Conservation (phyloP, 1,140 invertebrate genomes). For the Drosophila subpulchrella region DNA sequence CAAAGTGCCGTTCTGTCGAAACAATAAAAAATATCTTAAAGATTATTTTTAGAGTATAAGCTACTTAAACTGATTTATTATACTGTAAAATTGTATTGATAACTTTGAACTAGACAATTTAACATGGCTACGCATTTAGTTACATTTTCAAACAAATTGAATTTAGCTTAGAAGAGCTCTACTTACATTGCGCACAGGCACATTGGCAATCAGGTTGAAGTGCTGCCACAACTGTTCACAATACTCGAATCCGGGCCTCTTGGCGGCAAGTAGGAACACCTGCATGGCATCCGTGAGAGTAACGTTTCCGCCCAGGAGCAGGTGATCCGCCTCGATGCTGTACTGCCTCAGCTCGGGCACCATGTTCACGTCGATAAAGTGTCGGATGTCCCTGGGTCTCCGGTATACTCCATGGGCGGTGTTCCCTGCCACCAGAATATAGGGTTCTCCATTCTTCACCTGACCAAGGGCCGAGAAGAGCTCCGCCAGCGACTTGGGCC, state of each 20-base stretch:
- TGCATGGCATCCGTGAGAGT: conserved; percentile 88
- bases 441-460: conserved; percentile 81
- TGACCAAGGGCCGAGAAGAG: conserved; percentile 87
- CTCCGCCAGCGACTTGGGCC: conserved; percentile 85
- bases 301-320: conserved; percentile 88
- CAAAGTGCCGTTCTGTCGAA: conserved; percentile 87
- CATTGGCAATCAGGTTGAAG: conserved; percentile 89
- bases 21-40: too few species aligned
- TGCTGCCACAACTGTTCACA: conserved; percentile 85
- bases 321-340: conserved; percentile 84
- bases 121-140: too few species aligned
- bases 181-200: conserved; percentile 91
- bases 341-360: conserved; percentile 86
- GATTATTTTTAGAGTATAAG: too few species aligned
- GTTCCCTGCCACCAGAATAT: conserved; percentile 86
- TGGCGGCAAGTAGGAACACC: conserved; percentile 86
- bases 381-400: conserved; percentile 83
- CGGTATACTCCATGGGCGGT: conserved; percentile 88
- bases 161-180: conserved; percentile 4
- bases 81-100: too few species aligned
- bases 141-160: too few species aligned
- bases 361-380: conserved; percentile 89
- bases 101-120: too few species aligned
- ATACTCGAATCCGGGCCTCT: conserved; percentile 85
- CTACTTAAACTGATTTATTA: background rate